A percentile compares a stretch with the other conserved stretches of the same genome.
Evolutionary conservation across 2,797 vertebrate species (phyloP).

Genomic region (Aphelocoma californica): DNA sequence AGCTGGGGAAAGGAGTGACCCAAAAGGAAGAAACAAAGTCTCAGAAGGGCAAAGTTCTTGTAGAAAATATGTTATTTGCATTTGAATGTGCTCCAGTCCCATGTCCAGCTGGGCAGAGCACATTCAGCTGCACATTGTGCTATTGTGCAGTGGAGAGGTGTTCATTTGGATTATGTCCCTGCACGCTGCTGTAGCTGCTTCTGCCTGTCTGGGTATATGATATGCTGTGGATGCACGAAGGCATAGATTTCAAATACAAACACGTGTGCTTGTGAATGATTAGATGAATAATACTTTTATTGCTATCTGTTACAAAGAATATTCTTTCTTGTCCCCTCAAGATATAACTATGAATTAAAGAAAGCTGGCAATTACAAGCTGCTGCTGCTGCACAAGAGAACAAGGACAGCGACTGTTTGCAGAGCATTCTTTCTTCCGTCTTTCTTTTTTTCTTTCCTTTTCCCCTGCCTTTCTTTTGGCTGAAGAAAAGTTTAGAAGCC

Average conservation of each 20-base stretch:
- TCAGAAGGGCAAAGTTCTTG: background rate
- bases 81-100: background rate
- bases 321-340: slow-evolving; percentile 78
- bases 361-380: slow-evolving; percentile 66
- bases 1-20: background rate
- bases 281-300: slow-evolving; percentile 91
- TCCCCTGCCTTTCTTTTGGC: slow-evolving; percentile 46
- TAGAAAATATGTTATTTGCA: slow-evolving; percentile 6
- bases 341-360: slow-evolving; percentile 69
- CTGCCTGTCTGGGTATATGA: background rate
- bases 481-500: slow-evolving; percentile 70
- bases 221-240: background rate
- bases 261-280: slow-evolving; percentile 83
- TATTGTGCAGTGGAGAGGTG: background rate
- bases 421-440: background rate
- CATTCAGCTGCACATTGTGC: background rate
- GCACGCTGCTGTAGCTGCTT: slow-evolving; percentile 5
- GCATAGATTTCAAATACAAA: slow-evolving; percentile 54
- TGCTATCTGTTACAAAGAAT: slow-evolving; percentile 82
- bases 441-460: background rate
- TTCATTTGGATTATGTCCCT: slow-evolving; percentile 10
- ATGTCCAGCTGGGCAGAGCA: background rate
- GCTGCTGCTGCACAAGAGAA: slow-evolving; percentile 47
- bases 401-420: slow-evolving; percentile 7
- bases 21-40: background rate